phyloP scores from a whole-genome alignment of 2,113 vertebrate genomes.

The Eonycteris spelaea region DNA sequence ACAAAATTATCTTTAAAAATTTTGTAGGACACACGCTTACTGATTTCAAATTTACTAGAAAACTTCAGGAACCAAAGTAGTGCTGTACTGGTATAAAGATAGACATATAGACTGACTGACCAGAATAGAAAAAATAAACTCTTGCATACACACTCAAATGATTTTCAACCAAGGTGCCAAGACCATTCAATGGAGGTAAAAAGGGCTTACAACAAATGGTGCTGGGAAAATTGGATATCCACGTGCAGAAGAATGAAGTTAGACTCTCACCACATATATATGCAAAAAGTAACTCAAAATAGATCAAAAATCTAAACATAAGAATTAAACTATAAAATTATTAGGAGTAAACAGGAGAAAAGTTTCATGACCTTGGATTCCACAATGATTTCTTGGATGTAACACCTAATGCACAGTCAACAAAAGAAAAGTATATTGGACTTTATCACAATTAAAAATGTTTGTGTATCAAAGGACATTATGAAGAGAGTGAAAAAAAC shows the following conservation, averaged over 20 bases:
- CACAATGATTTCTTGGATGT: not conserved
- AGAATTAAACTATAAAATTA: not conserved
- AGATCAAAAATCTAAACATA: not conserved
- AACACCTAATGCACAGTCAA: not conserved
- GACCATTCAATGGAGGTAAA: not conserved
- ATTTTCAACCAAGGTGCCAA: not conserved
- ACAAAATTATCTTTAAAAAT: not conserved
- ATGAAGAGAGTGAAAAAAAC: not conserved
- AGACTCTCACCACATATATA: not conserved
- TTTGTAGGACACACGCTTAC: not conserved
- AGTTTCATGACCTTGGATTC: not conserved
- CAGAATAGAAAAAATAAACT: not conserved
- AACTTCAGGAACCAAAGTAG: not conserved
- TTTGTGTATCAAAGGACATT: not conserved
- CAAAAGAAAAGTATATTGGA: not conserved
- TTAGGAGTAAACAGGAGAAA: not conserved
- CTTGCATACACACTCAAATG: not conserved
- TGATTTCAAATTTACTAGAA: not conserved
- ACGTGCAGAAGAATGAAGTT: not conserved
- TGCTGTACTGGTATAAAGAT: too few relatives aligned
- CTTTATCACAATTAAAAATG: not conserved
- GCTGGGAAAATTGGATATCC: not conserved
- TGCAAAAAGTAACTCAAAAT: not conserved
- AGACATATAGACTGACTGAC: not conserved
- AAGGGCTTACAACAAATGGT: not conserved